These are phyloP conservation scores for Telmatherina bonti DNA, from an alignment of 2,797 vertebrate species.

Conservation along the genomic window DNA sequence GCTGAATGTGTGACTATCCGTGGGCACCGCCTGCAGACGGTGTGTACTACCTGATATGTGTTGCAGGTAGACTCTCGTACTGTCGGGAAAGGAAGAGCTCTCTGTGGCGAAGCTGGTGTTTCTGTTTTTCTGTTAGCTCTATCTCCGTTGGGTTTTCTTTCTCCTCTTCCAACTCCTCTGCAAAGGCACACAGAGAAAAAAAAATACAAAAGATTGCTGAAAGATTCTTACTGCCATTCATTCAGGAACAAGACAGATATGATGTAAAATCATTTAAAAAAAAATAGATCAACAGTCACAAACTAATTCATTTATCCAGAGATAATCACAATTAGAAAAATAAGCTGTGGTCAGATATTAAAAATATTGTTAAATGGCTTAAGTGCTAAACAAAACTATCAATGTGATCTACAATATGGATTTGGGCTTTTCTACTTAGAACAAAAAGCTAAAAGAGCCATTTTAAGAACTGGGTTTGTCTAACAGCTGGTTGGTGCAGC, in stretches of 20 bases:
- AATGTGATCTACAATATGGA: constrained; percentile 11
- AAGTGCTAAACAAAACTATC: constrained; percentile 7
- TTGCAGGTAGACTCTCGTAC: constrained; percentile 95
- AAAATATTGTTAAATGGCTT: neutral
- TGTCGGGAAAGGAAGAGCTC: constrained; percentile 97
- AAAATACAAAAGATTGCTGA: neutral
- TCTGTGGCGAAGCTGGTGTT: constrained; percentile 96
- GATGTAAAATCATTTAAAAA: too few relatives aligned
- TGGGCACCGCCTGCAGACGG: constrained; percentile 46
- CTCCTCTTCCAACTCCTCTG: constrained; percentile 97
- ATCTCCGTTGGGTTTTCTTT: constrained; percentile 89
- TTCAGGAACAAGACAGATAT: neutral
- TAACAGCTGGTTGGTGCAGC: constrained; percentile 30
- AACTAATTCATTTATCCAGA: constrained; percentile 14
- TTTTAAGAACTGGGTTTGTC: constrained; percentile 22
- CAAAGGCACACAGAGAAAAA: constrained; percentile 39
- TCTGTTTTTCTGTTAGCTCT: constrained; percentile 96
- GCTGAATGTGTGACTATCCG: constrained; percentile 45
- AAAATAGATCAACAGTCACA: too few relatives aligned
- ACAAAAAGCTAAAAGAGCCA: constrained; percentile 19
- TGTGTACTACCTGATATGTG: constrained; percentile 91
- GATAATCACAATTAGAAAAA: neutral
- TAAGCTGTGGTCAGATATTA: neutral
- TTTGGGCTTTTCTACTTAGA: constrained; percentile 8
- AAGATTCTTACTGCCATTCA: neutral